Percentiles rank a stretch among this genome's conserved stretches.
These are phyloP conservation scores for Gila robusta DNA, from an alignment of 2,797 vertebrate genomes.

Conservation along the genomic window DNA sequence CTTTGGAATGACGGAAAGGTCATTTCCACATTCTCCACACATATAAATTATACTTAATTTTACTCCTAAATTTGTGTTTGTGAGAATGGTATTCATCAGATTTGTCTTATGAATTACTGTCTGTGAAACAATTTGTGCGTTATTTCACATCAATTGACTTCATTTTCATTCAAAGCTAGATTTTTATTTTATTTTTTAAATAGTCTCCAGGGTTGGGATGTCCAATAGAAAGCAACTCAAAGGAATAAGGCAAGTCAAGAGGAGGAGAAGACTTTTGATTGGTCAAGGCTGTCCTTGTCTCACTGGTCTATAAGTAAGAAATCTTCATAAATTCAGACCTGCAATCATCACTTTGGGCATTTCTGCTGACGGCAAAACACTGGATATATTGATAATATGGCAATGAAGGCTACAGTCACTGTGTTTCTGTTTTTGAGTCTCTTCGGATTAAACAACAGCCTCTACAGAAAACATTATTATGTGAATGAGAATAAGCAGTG, in stretches of 20 bases:
- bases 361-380: background rate
- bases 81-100: background rate
- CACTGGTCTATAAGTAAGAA: background rate
- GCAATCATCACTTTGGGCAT: background rate
- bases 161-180: background rate
- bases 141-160: background rate
- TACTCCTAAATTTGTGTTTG: background rate
- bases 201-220: background rate
- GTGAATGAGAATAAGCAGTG: no score
- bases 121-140: background rate
- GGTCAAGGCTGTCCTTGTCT: background rate
- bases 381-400: background rate
- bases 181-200: no score
- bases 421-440: background rate
- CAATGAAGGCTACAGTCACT: background rate
- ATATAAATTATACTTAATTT: no score
- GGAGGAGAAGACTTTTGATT: conserved; percentile 1
- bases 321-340: background rate
- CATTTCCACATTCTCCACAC: no score
- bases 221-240: background rate
- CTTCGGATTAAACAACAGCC: background rate
- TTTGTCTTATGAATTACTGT: no score
- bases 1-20: no score
- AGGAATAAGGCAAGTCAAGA: background rate
- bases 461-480: background rate